Percentiles rank a stretch among this genome's conserved stretches.
Conservation (phyloP, 2,113 vertebrate species). For the Coracopsis vasa region DNA sequence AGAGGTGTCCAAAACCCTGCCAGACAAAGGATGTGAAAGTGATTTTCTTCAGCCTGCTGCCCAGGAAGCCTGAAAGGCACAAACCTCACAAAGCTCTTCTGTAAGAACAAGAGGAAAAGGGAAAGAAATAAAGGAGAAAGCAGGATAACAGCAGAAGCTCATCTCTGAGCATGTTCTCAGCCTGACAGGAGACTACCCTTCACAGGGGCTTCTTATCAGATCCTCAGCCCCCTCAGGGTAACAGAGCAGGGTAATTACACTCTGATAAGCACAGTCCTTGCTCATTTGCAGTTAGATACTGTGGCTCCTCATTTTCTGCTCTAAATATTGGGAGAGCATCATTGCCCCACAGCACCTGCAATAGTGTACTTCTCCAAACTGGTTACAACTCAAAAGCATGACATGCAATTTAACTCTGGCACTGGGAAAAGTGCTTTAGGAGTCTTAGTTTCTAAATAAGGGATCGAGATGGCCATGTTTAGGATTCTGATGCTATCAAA, state of each 20-base stretch:
- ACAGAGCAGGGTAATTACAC: constrained; percentile 54
- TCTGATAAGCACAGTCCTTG: constrained; percentile 6
- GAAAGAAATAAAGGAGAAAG: background rate
- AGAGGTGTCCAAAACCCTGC: background rate
- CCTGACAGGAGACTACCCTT: constrained; percentile 2
- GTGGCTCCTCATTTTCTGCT: background rate
- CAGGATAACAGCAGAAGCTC: background rate
- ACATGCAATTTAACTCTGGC: background rate
- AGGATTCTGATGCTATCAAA: background rate
- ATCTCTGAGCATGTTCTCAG: background rate
- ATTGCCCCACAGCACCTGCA: background rate
- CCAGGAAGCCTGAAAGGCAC: background rate
- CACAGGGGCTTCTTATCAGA: constrained; percentile 28
- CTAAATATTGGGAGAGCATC: background rate
- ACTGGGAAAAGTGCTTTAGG: background rate
- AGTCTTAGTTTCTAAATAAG: background rate
- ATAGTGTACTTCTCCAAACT: background rate
- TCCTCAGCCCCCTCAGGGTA: constrained; percentile 37
- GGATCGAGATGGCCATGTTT: no score
- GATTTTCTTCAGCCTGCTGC: background rate
- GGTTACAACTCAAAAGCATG: background rate
- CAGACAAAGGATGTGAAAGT: background rate
- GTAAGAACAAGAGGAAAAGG: background rate
- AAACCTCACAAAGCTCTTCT: background rate
- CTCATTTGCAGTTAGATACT: constrained; percentile 10